A percentile compares a stretch with the other conserved stretches of the same genome.
phyloP scores from a whole-genome alignment of 2,888 invertebrate genomes.

The Tenthredo notha region DNA sequence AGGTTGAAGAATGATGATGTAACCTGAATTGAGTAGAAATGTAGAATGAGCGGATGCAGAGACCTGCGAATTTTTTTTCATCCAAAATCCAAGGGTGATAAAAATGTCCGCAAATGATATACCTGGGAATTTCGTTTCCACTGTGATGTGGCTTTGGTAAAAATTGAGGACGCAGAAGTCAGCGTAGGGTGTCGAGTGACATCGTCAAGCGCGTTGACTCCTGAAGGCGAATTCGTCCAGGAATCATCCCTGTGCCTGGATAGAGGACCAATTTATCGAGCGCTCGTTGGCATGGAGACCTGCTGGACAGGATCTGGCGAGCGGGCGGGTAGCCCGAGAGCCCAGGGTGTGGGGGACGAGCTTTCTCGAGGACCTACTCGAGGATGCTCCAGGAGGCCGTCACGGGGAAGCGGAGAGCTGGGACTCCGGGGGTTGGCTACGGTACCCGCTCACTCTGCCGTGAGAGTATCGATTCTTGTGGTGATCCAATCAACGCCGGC shows the following conservation, averaged over 20 bases:
- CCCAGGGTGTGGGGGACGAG: constrained; percentile 66
- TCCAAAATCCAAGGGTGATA: constrained; percentile 3
- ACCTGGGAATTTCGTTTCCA: neutral
- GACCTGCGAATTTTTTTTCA: constrained; percentile 23
- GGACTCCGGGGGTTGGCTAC: constrained; percentile 47
- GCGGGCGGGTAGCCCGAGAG: constrained; percentile 73
- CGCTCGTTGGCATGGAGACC: constrained; percentile 78
- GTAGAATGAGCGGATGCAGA: neutral
- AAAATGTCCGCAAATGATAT: constrained; percentile 14
- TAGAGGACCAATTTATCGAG: constrained; percentile 77
- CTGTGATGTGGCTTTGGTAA: constrained; percentile 30
- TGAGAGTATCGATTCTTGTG: constrained; percentile 75
- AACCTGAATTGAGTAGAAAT: constrained; percentile 16
- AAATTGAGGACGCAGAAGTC: constrained; percentile 5
- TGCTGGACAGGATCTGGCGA: constrained; percentile 76
- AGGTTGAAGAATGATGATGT: constrained; percentile 16
- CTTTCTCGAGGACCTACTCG: constrained; percentile 65
- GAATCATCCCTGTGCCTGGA: constrained; percentile 41
- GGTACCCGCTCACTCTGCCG: constrained; percentile 51
- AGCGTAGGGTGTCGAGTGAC: constrained; percentile 29
- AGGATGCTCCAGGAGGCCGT: constrained; percentile 77
- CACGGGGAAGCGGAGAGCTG: constrained; percentile 72
- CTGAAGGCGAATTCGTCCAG: constrained; percentile 40
- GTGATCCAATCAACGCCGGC: constrained; percentile 77
- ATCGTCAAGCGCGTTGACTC: constrained; percentile 41